Conservation (phyloP, 1,140 invertebrate genomes). For the Coelopa frigida region DNA sequence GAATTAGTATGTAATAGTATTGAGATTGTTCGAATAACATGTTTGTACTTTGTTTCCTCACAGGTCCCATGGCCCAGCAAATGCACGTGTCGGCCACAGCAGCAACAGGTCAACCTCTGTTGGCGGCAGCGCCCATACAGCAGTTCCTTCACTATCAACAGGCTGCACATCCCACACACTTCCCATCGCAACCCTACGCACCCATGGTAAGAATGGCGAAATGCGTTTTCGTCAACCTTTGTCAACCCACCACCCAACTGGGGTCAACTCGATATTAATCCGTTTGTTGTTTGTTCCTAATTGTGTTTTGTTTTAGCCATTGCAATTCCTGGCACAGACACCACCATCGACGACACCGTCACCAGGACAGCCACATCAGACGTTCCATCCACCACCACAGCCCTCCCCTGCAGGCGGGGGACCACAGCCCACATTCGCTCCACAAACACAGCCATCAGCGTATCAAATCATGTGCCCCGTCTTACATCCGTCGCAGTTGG, state of each 20-base stretch:
- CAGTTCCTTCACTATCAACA: constrained; percentile 56
- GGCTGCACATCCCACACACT: constrained; percentile 55
- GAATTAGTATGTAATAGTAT: too few relatives aligned
- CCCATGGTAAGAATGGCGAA: constrained; percentile 48
- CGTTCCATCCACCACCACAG: constrained; percentile 53
- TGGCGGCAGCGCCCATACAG: constrained; percentile 62
- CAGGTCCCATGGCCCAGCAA: constrained; percentile 58
- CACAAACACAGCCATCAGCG: constrained; percentile 26
- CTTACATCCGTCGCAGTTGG: constrained; percentile 43
- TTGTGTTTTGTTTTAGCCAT: too few relatives aligned
- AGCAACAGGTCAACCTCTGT: constrained; percentile 74
- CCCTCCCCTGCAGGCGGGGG: constrained; percentile 50
- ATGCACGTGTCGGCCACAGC: constrained; percentile 65
- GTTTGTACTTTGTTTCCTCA: constrained; percentile 21
- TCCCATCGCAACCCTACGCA: constrained; percentile 46
- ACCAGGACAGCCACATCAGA: constrained; percentile 55
- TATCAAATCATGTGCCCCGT: constrained; percentile 56
- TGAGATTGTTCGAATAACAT: too few relatives aligned
- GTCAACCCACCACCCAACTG: too few relatives aligned
- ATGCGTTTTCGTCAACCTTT: too few relatives aligned
- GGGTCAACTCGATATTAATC: too few relatives aligned
- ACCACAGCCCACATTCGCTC: constrained; percentile 42
- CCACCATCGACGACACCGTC: constrained; percentile 57
- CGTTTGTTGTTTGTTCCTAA: too few relatives aligned
- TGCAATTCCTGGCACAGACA: constrained; percentile 57